These are phyloP conservation scores for Cataglyphis rosenhaueri DNA, from an alignment of 2,888 invertebrate genomes.

Conservation along the genomic window DNA sequence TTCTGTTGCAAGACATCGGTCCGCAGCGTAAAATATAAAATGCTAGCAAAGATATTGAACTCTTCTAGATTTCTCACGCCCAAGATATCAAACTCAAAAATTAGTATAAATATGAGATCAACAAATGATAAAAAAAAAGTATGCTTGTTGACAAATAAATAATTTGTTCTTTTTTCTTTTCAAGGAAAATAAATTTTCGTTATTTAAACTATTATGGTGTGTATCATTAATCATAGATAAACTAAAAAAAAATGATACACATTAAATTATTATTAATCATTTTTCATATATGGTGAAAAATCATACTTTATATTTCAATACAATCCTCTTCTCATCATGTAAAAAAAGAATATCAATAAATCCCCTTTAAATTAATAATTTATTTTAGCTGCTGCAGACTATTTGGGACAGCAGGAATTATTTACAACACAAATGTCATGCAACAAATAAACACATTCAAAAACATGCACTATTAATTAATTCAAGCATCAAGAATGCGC, in stretches of 20 bases:
- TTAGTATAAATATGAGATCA: not conserved
- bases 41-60: not conserved
- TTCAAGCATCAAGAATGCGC: not conserved
- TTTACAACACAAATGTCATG: not conserved
- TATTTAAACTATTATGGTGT: not conserved
- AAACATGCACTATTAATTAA: conserved; percentile 4
- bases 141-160: not conserved
- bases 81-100: not conserved
- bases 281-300: not conserved
- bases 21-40: not conserved
- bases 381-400: not conserved
- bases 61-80: not conserved
- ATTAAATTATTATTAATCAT: not conserved
- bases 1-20: not conserved
- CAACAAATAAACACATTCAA: not conserved
- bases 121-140: not conserved
- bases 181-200: not conserved
- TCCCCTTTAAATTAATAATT: conserved; percentile 8
- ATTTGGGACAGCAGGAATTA: conserved; percentile 17
- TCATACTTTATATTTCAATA: not conserved
- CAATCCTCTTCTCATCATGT: not conserved
- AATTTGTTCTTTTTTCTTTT: not conserved
- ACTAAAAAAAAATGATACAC: not conserved
- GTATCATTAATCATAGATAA: not conserved
- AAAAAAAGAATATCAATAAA: conserved; percentile 4